Evolutionary conservation across 2,888 invertebrate genomes (phyloP).

Genomic region (Diogma glabrata): DNA sequence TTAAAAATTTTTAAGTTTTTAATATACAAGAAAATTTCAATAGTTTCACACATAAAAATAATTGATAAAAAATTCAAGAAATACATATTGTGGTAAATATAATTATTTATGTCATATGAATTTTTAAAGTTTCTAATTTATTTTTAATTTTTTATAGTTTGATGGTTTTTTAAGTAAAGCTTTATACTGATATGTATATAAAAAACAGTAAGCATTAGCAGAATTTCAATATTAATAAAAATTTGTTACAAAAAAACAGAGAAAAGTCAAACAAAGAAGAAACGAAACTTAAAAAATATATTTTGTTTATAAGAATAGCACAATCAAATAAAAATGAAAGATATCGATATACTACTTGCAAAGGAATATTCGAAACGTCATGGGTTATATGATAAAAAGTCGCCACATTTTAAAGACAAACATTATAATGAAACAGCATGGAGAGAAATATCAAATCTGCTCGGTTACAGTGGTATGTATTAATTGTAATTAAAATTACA

Average conservation of each 20-base stretch:
- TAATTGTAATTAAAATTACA: no score
- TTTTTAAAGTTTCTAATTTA: no score
- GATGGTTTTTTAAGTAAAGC: no score
- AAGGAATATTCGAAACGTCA: slow-evolving; percentile 32
- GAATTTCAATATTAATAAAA: no score
- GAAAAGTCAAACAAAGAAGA: neutral
- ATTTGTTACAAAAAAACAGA: no score
- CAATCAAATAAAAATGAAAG: slow-evolving; percentile 28
- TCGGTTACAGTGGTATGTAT: slow-evolving; percentile 33
- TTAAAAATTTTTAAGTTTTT: no score
- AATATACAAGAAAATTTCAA: slow-evolving; percentile 5
- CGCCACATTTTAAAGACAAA: slow-evolving; percentile 33
- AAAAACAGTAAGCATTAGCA: no score
- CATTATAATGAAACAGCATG: slow-evolving; percentile 29
- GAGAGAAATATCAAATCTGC: slow-evolving; percentile 32
- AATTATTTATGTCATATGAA: no score
- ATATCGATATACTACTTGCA: slow-evolving; percentile 33
- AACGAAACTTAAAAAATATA: slow-evolving; percentile 3
- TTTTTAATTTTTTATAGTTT: no score
- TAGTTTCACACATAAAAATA: slow-evolving; percentile 5
- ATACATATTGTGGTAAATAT: no score
- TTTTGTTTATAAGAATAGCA: slow-evolving; percentile 4
- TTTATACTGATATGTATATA: no score
- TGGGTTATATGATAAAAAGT: slow-evolving; percentile 33
- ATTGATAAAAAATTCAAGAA: neutral